Evolutionary conservation across 2,888 invertebrate genomes (phyloP), one percentile per base, ranked within the genome.

Genomic region (Sipha maydis): DNA sequence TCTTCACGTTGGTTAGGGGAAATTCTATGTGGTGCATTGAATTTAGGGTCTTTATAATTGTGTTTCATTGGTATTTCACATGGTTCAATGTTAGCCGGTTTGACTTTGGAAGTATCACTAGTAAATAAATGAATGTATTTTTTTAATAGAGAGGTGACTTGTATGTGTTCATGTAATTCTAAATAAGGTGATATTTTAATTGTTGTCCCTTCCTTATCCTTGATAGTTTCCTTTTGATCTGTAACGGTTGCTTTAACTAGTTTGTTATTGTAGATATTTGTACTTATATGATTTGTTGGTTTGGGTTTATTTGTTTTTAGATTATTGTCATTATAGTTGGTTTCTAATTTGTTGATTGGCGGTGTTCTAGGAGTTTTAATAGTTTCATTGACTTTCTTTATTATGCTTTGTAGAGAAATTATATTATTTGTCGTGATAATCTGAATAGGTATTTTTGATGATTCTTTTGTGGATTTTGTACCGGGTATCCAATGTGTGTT

Each of bases 31-130:
- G 83, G 48, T n/a, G 76, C 77, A 21, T 56, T 34, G n/a, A 69
- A 75, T 41, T 71, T 73, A 3, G 48, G 78, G 2, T 77, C 67
- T 8, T 28, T 41, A 28, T 78, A 78, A 31, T 78, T 78, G 28
- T n/a, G 69, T n/a, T 38, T 76, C 14, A 89, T 9, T 38, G 73
- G 80, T n/a, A 89, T 86, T 54, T 78, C 17, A 9, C 85, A 86
- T 3, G 67, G 83, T 1, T 54, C 61, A 9, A 89, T 73, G 21
- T 89, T 86, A 8, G 86, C 83, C 8, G 17, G 1, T 19, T 69
- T 56, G 1, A 89, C 17, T 21, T 77, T 78, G 1, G 82, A 48
- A 1, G 80, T n/a, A 21, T 89, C 79, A 21, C 67, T 56, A 11
- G 80, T 84, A 71, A 89, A 85, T 76, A 89, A 61, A 19, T 89